phyloP scores from a whole-genome alignment of 30 jellyfish, hydroid and myxozoan species.

The Clytia hemisphaerica region DNA sequence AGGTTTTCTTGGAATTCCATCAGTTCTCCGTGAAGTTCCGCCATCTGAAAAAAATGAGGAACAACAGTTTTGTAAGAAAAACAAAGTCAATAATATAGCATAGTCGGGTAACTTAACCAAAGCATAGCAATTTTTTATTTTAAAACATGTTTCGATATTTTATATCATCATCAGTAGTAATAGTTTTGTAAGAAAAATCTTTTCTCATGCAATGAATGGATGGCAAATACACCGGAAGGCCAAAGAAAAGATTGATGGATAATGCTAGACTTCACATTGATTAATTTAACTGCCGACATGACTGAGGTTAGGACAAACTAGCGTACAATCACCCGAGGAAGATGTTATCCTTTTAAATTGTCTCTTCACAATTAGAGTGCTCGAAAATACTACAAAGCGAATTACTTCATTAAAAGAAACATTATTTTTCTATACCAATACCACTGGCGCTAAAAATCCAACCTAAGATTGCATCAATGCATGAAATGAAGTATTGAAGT shows the following conservation, averaged over 20 bases:
- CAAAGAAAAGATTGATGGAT: not conserved
- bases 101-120: too few species aligned
- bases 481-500: too few species aligned
- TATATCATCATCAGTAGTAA: not conserved
- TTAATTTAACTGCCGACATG: not conserved
- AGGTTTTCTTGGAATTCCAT: slow-evolving; percentile 80
- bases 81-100: too few species aligned
- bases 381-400: too few species aligned
- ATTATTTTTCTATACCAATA: too few species aligned
- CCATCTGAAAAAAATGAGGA: slow-evolving; percentile 60
- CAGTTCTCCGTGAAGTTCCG: slow-evolving; percentile 92
- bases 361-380: too few species aligned
- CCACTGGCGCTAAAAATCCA: not conserved
- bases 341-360: too few species aligned
- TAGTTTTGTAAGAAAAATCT: not conserved
- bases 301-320: not conserved
- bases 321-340: not conserved
- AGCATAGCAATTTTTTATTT: not conserved
- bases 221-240: not conserved
- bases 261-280: not conserved
- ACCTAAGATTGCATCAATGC: too few species aligned
- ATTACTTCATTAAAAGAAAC: not conserved
- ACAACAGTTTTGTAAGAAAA: not conserved
- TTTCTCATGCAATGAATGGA: not conserved
- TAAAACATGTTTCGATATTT: too few species aligned